phyloP scores from a whole-genome alignment of 2,113 vertebrate species.

The Ptyas mucosa region DNA sequence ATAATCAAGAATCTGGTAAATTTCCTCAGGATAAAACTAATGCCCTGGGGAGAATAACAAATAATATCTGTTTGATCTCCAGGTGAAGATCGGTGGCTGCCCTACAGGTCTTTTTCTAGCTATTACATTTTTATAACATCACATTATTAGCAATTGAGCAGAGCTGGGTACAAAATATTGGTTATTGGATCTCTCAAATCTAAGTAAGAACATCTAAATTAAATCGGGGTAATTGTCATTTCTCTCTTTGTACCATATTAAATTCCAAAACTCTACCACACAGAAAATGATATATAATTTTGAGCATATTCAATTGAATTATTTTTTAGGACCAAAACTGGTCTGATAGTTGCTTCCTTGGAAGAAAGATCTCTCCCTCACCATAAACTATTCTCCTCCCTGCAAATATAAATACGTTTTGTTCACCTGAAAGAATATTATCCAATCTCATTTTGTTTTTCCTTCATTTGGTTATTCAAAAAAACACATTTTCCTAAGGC shows the following conservation, averaged over 20 bases:
- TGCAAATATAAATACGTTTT: neutral
- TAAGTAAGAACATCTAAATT: neutral
- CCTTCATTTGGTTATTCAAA: neutral
- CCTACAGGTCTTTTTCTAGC: neutral
- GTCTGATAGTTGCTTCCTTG: neutral
- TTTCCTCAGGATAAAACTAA: neutral
- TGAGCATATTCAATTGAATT: neutral
- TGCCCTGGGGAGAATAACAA: neutral
- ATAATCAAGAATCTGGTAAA: neutral
- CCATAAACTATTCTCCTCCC: neutral
- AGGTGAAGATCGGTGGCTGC: neutral
- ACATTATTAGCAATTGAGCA: neutral
- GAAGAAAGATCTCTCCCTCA: neutral
- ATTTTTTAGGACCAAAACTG: neutral
- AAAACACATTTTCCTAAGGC: neutral
- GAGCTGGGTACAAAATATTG: neutral
- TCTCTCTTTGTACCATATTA: neutral
- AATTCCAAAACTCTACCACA: neutral
- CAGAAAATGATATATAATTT: neutral
- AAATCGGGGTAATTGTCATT: neutral
- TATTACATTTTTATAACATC: neutral
- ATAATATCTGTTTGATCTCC: neutral
- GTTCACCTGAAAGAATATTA: neutral
- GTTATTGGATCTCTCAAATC: neutral
- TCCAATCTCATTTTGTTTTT: neutral